These are phyloP conservation scores for Sebastiscus albofasciatus DNA, from an alignment of 2,797 vertebrate species.

Conservation along the genomic window DNA sequence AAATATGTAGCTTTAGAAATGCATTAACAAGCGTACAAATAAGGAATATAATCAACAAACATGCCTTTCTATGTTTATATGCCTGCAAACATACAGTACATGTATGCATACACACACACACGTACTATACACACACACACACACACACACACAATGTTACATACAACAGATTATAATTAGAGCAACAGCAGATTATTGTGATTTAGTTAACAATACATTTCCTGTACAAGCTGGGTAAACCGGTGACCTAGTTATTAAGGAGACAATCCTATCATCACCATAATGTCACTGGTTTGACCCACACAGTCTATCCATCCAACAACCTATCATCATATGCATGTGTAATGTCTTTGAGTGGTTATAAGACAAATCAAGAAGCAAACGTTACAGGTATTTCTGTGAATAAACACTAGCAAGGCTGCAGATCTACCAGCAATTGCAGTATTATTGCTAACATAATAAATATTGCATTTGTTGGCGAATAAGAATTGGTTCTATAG, in stretches of 20 bases:
- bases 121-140: background rate
- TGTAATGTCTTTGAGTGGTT: no score
- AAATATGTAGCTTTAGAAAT: background rate
- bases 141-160: background rate
- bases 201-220: background rate
- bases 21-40: background rate
- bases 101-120: background rate
- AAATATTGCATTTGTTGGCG: background rate
- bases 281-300: conserved; percentile 29
- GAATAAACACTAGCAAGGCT: background rate
- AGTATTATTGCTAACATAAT: background rate
- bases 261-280: conserved; percentile 11
- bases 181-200: background rate
- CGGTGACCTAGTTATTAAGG: conserved; percentile 7
- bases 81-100: background rate
- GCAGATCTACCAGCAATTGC: background rate
- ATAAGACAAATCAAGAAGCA: background rate
- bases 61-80: background rate
- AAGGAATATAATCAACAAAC: background rate
- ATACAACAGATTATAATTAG: background rate
- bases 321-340: background rate
- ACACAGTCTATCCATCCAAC: background rate
- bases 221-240: background rate
- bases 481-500: background rate
- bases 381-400: background rate